Conservation (phyloP, 2,888 invertebrate genomes). For the Archaeoteleia sp. region DNA sequence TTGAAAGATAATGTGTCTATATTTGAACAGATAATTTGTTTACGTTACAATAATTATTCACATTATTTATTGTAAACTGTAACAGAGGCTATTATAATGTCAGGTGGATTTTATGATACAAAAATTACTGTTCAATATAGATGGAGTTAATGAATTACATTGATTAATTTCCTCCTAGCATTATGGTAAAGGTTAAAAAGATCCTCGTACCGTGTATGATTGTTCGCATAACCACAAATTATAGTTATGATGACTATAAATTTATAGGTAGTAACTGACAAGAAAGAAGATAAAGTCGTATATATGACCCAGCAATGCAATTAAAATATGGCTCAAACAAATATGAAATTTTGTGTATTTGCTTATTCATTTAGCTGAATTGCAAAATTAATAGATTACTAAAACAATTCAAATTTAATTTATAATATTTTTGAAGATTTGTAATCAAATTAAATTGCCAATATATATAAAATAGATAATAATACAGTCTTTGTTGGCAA, state of each 20-base stretch:
- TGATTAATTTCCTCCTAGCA: not conserved
- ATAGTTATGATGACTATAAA: conserved; percentile 5
- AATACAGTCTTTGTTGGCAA: too few relatives aligned
- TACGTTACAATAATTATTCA: too few relatives aligned
- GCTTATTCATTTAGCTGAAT: too few relatives aligned
- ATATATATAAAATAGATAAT: too few relatives aligned
- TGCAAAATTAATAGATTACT: not conserved
- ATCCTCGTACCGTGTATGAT: not conserved
- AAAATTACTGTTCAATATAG: not conserved
- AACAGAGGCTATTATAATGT: too few relatives aligned
- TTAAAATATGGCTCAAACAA: not conserved
- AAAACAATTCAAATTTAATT: too few relatives aligned
- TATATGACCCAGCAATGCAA: not conserved
- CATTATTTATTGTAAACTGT: too few relatives aligned
- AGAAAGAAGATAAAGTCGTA: not conserved
- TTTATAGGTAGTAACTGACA: not conserved
- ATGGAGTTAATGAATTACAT: not conserved
- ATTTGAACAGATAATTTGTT: not conserved
- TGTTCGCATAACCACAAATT: conserved; percentile 5
- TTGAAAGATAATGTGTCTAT: not conserved
- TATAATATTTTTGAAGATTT: too few relatives aligned
- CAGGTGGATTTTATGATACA: too few relatives aligned
- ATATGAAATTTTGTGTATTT: too few relatives aligned
- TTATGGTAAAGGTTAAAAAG: not conserved
- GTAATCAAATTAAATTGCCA: too few relatives aligned